A percentile compares a stretch with the other conserved stretches of the same genome.
phyloP scores from a whole-genome alignment of 2,113 vertebrate species.

The Picathartes gymnocephalus region DNA sequence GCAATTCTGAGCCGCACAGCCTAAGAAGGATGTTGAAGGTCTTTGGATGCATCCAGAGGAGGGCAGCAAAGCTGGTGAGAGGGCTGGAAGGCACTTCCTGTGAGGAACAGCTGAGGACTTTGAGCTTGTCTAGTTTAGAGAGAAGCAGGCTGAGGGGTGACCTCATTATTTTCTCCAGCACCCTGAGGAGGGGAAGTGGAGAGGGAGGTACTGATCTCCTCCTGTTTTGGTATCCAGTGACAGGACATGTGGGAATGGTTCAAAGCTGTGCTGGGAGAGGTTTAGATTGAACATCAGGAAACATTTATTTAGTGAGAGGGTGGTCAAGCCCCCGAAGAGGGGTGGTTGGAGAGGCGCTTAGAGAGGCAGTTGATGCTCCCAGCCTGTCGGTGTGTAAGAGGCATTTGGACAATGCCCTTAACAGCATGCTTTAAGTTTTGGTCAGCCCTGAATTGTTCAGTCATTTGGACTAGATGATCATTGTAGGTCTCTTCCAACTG shows the following conservation, averaged over 20 bases:
- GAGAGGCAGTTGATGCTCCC: rapidly evolving
- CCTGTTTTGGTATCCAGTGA: not conserved
- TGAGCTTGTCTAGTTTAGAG: not conserved
- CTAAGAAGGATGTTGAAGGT: not conserved
- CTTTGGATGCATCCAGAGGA: not conserved
- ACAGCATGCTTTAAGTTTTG: not conserved
- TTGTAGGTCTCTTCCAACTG: not conserved
- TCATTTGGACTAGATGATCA: not conserved
- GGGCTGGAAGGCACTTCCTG: not conserved
- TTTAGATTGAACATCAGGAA: not conserved
- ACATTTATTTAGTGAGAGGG: not conserved
- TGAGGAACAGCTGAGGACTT: not conserved
- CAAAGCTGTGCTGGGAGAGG: not conserved
- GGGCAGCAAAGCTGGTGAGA: not conserved
- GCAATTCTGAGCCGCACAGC: not conserved
- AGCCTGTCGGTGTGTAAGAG: not conserved
- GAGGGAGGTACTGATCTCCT: not conserved
- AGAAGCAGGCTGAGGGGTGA: not conserved
- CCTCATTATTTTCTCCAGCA: not conserved
- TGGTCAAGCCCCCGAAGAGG: not conserved
- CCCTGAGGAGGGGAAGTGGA: not conserved
- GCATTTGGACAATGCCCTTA: not conserved
- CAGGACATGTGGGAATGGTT: rapidly evolving
- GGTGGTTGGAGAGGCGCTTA: no score
- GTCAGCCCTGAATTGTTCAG: not conserved